Conservation (phyloP, 2,113 vertebrate species). For the Rhinolophus ferrumequinum region DNA sequence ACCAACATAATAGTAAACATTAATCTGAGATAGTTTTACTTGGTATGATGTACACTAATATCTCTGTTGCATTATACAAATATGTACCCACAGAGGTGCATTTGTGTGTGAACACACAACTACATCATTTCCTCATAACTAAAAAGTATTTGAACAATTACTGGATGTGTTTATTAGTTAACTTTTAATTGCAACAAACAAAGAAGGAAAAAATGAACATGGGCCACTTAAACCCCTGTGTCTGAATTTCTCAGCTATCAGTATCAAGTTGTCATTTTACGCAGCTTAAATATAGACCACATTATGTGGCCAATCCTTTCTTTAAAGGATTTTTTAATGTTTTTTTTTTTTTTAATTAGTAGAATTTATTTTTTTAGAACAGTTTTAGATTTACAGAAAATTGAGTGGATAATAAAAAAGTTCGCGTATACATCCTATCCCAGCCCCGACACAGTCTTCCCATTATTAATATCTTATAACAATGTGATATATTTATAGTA, state of each 20-base stretch:
- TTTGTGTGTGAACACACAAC: not conserved
- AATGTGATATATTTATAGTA: not conserved
- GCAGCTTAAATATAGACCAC: not conserved
- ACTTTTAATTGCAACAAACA: not conserved
- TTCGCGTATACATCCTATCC: not conserved
- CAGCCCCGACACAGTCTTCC: too few species aligned
- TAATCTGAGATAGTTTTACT: not conserved
- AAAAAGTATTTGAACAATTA: not conserved
- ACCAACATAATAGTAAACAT: not conserved
- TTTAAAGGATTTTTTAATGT: not conserved
- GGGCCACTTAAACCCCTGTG: not conserved
- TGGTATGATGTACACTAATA: not conserved
- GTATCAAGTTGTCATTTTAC: not conserved
- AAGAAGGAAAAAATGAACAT: not conserved
- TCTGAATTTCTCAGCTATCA: not conserved
- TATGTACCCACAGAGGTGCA: not conserved
- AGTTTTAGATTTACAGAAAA: not conserved
- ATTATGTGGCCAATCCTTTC: not conserved
- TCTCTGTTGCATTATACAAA: not conserved
- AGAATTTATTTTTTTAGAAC: not conserved
- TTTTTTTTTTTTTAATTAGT: not conserved
- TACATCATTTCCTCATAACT: not conserved
- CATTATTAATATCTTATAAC: too few species aligned
- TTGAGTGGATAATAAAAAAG: not conserved
- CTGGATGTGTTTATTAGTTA: not conserved